phyloP scores from a whole-genome alignment of 2,888 invertebrate genomes.

The Bugula neritina region DNA sequence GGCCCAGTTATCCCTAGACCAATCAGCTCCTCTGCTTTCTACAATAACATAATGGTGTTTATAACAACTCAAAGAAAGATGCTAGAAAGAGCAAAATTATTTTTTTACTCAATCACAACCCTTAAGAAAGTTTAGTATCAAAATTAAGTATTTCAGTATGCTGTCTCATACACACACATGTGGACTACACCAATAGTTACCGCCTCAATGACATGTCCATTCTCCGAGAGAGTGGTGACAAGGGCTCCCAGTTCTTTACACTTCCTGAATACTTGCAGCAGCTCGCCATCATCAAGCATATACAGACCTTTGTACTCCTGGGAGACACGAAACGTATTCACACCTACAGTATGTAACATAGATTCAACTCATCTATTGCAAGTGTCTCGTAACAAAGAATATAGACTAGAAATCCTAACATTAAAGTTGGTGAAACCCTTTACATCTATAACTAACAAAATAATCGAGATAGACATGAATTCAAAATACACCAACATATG shows the following conservation, averaged over 20 bases:
- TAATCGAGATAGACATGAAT: too few relatives aligned
- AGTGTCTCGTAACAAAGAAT: too few relatives aligned
- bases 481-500: too few relatives aligned
- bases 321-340: slow-evolving; percentile 97
- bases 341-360: slow-evolving; percentile 61
- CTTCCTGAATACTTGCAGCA: slow-evolving; percentile 76
- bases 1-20: slow-evolving; percentile 83
- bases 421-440: too few relatives aligned
- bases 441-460: too few relatives aligned
- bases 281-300: slow-evolving; percentile 84
- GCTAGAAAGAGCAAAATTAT: neutral
- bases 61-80: neutral
- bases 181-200: too few relatives aligned
- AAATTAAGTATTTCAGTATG: too few relatives aligned
- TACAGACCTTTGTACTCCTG: slow-evolving; percentile 89
- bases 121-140: too few relatives aligned
- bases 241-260: slow-evolving; percentile 80
- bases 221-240: slow-evolving; percentile 93
- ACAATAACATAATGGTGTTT: slow-evolving; percentile 31
- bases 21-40: slow-evolving; percentile 78
- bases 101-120: neutral
- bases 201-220: slow-evolving; percentile 85
- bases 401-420: too few relatives aligned
- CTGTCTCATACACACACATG: too few relatives aligned
- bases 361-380: too few relatives aligned